A percentile compares a stretch with the other conserved stretches of the same genome.
Evolutionary conservation across 2,113 vertebrate genomes (phyloP).

Genomic region (Lagopus muta): DNA sequence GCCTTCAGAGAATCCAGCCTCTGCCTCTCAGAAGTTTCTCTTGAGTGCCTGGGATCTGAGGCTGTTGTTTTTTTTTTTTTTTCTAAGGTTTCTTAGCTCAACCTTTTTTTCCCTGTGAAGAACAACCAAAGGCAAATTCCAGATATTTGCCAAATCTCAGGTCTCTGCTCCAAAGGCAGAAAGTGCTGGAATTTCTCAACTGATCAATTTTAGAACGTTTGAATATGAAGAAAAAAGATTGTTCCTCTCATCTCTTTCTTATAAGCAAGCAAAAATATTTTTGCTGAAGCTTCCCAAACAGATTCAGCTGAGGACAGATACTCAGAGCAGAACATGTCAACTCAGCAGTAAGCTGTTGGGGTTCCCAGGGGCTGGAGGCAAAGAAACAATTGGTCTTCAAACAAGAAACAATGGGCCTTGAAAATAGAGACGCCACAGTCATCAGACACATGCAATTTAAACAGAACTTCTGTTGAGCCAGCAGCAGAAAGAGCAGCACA

Average conservation of each 20-base stretch:
- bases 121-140: slow-evolving; percentile 16
- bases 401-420: background rate
- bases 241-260: background rate
- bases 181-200: slow-evolving; percentile 10
- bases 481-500: background rate
- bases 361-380: background rate
- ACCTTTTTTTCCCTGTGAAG: background rate
- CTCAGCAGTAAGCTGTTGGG: background rate
- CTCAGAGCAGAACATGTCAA: background rate
- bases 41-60: slow-evolving; percentile 20
- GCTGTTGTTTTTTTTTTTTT: background rate
- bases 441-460: background rate
- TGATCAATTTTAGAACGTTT: background rate
- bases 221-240: background rate
- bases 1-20: slow-evolving; percentile 41
- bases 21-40: slow-evolving; percentile 21
- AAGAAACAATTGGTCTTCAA: background rate
- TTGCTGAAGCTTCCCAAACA: background rate
- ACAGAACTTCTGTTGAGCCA: background rate
- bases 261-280: background rate
- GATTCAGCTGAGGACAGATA: background rate
- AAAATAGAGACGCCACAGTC: background rate
- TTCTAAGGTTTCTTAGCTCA: slow-evolving; percentile 22
- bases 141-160: slow-evolving; percentile 20
- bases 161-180: background rate